Conservation (phyloP, 2,888 invertebrate species). For the Colletes collaris region DNA sequence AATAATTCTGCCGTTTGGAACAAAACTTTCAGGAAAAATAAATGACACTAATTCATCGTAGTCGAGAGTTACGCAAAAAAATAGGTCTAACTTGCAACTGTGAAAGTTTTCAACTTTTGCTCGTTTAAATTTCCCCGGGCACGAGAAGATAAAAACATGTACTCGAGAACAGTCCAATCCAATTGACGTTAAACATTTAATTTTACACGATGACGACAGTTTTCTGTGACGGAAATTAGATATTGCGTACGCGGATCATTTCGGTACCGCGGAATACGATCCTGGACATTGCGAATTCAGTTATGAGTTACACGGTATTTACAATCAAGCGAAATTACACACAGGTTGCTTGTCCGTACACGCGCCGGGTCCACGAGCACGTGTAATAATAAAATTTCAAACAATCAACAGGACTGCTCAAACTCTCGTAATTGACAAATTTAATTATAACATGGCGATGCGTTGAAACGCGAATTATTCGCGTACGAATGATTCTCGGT, state of each 20-base stretch:
- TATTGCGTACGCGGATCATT: conserved; percentile 15
- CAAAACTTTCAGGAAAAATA: too few relatives aligned
- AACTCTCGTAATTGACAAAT: conserved; percentile 7
- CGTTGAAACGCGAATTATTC: conserved; percentile 8
- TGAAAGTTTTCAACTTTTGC: too few relatives aligned
- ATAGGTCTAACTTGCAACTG: too few relatives aligned
- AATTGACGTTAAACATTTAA: conserved; percentile 1
- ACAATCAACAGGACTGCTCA: not conserved
- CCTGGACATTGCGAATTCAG: conserved; percentile 8
- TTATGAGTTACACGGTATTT: conserved; percentile 30
- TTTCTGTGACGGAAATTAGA: conserved; percentile 14
- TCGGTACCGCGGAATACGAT: conserved; percentile 15
- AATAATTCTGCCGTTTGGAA: too few relatives aligned
- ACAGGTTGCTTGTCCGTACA: not conserved
- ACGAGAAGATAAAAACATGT: not conserved
- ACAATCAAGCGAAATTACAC: conserved; percentile 24
- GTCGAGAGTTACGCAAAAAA: too few relatives aligned
- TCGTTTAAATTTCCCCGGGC: too few relatives aligned
- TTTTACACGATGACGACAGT: conserved; percentile 11
- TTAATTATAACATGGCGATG: not conserved
- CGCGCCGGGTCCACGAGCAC: too few relatives aligned
- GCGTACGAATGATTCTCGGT: not conserved
- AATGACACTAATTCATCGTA: too few relatives aligned
- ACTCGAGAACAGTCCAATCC: not conserved
- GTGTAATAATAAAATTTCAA: conserved; percentile 16